These are phyloP conservation scores for Philypnodon macrostomus DNA, from an alignment of 2,797 vertebrate species.

Conservation along the genomic window DNA sequence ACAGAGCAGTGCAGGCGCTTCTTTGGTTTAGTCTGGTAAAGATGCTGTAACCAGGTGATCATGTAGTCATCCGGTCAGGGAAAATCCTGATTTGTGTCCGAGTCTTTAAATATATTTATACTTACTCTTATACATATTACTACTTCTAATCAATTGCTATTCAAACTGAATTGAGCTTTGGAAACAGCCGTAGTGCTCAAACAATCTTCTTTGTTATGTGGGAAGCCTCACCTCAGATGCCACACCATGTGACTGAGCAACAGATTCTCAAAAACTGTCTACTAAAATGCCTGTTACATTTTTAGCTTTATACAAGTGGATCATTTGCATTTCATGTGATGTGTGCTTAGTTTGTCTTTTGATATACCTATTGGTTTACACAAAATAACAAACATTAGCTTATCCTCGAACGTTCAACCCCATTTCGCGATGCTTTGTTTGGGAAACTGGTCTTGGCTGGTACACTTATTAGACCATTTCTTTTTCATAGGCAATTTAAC, in stretches of 20 bases:
- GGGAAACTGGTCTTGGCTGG: background rate
- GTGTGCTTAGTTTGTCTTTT: constrained; percentile 8
- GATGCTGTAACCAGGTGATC: constrained; percentile 4
- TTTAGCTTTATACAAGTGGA: constrained; percentile 6
- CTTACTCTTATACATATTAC: constrained; percentile 3
- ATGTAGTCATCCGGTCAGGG: constrained; percentile 32
- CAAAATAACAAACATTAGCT: too few species aligned
- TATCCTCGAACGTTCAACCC: too few species aligned
- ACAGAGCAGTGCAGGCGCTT: too few species aligned
- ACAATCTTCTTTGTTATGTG: background rate
- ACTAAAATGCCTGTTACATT: constrained; percentile 2
- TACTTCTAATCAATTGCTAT: too few species aligned
- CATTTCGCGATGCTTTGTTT: too few species aligned
- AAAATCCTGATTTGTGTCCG: constrained; percentile 32
- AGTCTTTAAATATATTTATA: constrained; percentile 10
- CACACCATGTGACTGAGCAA: constrained; percentile 4
- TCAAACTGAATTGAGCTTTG: too few species aligned
- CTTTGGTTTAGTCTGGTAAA: too few species aligned
- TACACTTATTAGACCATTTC: constrained; percentile 1
- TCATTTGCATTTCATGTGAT: constrained; percentile 60
- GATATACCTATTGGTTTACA: constrained; percentile 25
- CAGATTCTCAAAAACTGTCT: background rate
- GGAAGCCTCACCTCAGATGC: constrained; percentile 1
- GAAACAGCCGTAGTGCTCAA: background rate
- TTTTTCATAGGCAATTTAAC: constrained; percentile 85